Base-by-base conservation (phyloP, 1,140 invertebrate genomes). In the Antheraea mylitta region DNA sequence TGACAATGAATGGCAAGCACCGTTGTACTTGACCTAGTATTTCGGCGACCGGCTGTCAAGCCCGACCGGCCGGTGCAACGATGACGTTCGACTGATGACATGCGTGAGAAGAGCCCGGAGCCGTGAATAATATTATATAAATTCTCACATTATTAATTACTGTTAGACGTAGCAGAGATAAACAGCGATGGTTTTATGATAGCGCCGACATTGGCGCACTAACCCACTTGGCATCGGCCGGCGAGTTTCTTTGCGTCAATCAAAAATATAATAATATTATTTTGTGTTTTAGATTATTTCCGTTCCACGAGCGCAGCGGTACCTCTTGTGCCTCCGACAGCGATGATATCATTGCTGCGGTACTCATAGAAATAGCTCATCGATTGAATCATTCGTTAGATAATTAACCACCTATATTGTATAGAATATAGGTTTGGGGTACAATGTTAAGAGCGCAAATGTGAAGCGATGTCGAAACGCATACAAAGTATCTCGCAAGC, bases 1-100 rank as follows among this genome's bases (percentile, higher is more conserved):
- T 88, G 86, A 90, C 89, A 89, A 90, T 90, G 87, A 91, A 90
- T 89, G 84, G 86, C 89, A 86, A 91, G 82, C 89, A 86, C 83
- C 85, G 86, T 82, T 89, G 89, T 91, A 86, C 89, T 91, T 91
- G 89, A 91, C 89, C 89, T 75, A 90, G 82, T 89, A 86, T 85
- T 79, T 75, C 69, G 77, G 75, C 76, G 87, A 82, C 76, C 69
- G 77, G 75, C 76, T 87, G 83, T 88, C 86, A 89, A 83, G 86
- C 74, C 79, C 78, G 69, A 30, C 22, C 22, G 22, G 70, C 74
- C 82, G 85, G 74, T 81, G 80, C 81, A 82, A 73, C 76, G 76
- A 66, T 69, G 76, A 71, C 71, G 72, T 72, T 73, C 75, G 76
- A 76, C 74, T 73, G 78, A 80, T 78, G 74, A 72, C 75, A 73